Evolutionary conservation across 2,113 vertebrate species (phyloP).

Genomic region (Equus przewalskii): DNA sequence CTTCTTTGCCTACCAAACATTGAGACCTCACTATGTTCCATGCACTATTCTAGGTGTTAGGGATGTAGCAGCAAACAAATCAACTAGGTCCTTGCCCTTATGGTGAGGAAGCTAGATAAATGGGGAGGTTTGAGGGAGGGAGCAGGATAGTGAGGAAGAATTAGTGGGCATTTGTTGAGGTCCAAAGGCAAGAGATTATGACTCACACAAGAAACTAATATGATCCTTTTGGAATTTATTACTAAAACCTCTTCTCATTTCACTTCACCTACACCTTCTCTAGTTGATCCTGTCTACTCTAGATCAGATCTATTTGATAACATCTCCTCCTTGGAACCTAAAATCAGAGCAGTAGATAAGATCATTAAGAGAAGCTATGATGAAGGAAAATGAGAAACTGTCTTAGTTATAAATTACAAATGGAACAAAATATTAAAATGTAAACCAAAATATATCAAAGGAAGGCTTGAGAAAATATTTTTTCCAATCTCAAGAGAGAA

Average conservation of each 20-base stretch:
- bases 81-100: background rate
- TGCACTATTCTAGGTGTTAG: background rate
- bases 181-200: background rate
- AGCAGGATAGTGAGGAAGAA: background rate
- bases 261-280: background rate
- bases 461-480: background rate
- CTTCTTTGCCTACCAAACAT: background rate
- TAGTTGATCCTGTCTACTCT: background rate
- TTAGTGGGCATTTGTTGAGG: background rate
- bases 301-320: background rate
- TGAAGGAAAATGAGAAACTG: background rate
- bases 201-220: constrained; percentile 5
- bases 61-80: background rate
- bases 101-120: background rate
- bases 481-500: background rate
- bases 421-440: background rate
- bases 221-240: background rate
- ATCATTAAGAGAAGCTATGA: background rate
- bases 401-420: background rate
- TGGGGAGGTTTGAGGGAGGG: background rate
- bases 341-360: background rate
- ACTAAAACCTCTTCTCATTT: background rate
- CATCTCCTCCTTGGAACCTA: background rate
- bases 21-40: background rate
- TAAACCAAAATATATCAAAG: constrained; percentile 11